Percentiles rank a stretch among this genome's conserved stretches.
Evolutionary conservation across 2,888 invertebrate species (phyloP).

Genomic region (Prosopocoilus inquinatus): DNA sequence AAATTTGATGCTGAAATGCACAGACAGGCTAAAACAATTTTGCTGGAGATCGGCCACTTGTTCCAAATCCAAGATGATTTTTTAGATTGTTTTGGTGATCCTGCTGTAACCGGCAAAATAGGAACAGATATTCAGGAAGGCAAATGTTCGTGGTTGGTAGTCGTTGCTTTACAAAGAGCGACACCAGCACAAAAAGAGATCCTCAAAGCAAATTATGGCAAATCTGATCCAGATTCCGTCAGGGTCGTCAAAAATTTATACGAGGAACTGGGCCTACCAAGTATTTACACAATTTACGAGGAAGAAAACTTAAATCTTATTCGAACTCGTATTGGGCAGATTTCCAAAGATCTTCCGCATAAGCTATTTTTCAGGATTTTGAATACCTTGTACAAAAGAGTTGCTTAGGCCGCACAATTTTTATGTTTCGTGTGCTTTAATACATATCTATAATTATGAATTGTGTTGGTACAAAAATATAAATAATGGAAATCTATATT

Average conservation of each 20-base stretch:
- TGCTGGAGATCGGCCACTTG: constrained; percentile 90
- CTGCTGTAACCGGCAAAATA: constrained; percentile 80
- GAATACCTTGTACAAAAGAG: constrained; percentile 76
- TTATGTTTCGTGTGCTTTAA: too few relatives aligned
- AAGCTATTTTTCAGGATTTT: constrained; percentile 79
- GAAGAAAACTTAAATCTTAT: constrained; percentile 83
- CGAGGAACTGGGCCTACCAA: constrained; percentile 71
- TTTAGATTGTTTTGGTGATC: constrained; percentile 88
- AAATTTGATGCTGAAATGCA: constrained; percentile 71
- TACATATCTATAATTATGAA: too few relatives aligned
- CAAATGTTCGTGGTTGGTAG: constrained; percentile 94
- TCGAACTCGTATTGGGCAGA: constrained; percentile 80
- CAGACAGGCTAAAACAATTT: constrained; percentile 74
- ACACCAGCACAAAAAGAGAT: constrained; percentile 67
- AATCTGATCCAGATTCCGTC: constrained; percentile 62
- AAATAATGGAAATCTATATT: too few relatives aligned
- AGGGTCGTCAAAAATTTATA: constrained; percentile 73
- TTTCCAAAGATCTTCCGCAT: constrained; percentile 77
- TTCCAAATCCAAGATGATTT: constrained; percentile 95
- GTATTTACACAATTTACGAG: constrained; percentile 77
- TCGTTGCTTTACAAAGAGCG: constrained; percentile 81
- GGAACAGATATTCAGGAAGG: constrained; percentile 93
- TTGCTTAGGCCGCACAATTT: too few relatives aligned
- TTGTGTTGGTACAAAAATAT: too few relatives aligned
- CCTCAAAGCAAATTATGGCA: constrained; percentile 76